Base-by-base conservation (phyloP, 2,888 invertebrate genomes). In the Drepanosiphum platanoidis region DNA sequence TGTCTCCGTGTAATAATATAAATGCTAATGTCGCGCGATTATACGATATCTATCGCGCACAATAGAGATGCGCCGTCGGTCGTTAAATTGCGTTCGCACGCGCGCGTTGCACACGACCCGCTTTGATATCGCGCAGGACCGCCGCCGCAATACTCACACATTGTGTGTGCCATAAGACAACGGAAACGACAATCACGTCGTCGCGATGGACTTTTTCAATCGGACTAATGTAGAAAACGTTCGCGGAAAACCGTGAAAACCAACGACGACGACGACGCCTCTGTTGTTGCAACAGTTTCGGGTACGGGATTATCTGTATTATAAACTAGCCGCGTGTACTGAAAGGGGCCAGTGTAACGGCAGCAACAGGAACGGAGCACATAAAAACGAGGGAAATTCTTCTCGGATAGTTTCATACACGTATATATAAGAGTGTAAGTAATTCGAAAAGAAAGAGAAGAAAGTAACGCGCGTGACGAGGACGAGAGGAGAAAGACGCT, bases 361-460 rank as follows among this genome's bases (percentile, higher is more conserved):
- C 27, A 32, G n/a, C 32, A 15, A 68, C 9, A 27, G 36, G 8
- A 70, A 58, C 27, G 32, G 58, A 81, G 71, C 42, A 71, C 58
- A 66, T 79, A 42, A 79, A 66, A 32, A 79, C 39, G 34, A 64
- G 22, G 42, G 66, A 30, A 79, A 42, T 27, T 64, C 27, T 64
- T 52, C 46, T 46, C 18, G 1, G 46, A 46, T 42, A 42, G 13
- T 18, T 46, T 18, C 18, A 46, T 4, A 1, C 39, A 9, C 9
- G 39, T 39, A 39, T 39, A 39, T 39, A 58, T 61, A 58, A 22
- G 30, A 30, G 39, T 39, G 39, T 79, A 79, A 79, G 78, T 79
- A 79, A 66, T 79, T 79, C 32, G 66, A 70, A 34, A 46, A 22
- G n/a, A n/a, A 81, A 71, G 27, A 30, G 11, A 27, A 34, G 30